These are phyloP conservation scores for Homarus gammarus DNA, from an alignment of 2,888 invertebrate genomes.

Conservation along the genomic window DNA sequence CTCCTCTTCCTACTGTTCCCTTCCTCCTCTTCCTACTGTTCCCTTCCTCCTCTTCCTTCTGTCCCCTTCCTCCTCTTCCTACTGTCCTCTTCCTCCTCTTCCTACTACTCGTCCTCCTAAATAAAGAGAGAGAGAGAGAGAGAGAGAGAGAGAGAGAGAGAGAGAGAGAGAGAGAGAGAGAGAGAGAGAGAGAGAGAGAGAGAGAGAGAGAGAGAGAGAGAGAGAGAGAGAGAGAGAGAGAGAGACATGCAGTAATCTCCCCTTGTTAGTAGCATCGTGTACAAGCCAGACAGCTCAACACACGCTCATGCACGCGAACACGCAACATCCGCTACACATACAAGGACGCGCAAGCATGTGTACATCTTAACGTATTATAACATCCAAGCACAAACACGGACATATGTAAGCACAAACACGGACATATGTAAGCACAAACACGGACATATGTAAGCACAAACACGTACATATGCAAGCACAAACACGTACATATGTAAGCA, in stretches of 20 bases:
- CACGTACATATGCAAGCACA: no score
- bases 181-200: not conserved
- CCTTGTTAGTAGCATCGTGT: no score
- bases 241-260: not conserved
- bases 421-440: no score
- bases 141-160: not conserved
- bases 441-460: no score
- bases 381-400: not conserved
- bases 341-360: not conserved
- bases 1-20: no score
- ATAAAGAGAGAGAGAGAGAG: not conserved
- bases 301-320: not conserved
- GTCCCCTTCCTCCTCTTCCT: no score
- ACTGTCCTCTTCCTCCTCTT: no score
- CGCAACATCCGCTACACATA: conserved; percentile 3
- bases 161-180: not conserved
- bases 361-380: not conserved
- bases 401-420: not conserved
- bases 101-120: no score
- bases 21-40: no score
- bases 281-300: no score
- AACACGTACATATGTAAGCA: no score
- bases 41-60: no score
- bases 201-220: not conserved
- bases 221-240: not conserved